Conservation (phyloP, 2,888 invertebrate species). For the Mimachlamys varia region DNA sequence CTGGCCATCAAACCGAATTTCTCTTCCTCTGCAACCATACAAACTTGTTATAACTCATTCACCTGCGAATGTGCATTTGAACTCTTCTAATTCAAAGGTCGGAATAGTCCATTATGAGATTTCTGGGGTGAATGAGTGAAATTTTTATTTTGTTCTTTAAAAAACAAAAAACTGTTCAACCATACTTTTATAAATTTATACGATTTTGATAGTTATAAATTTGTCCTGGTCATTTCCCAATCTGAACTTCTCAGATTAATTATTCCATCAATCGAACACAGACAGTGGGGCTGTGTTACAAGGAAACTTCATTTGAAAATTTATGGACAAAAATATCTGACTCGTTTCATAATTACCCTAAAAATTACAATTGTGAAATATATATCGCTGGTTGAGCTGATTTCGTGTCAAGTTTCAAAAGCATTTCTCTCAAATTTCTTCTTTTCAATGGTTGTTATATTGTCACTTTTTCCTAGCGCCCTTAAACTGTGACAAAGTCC, state of each 20-base stretch:
- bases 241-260: background rate
- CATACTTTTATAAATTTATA: background rate
- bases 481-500: background rate
- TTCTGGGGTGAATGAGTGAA: too few species aligned
- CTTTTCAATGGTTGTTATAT: background rate
- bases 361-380: background rate
- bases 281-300: background rate
- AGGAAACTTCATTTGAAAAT: background rate
- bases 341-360: background rate
- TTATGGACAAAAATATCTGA: background rate
- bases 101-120: too few species aligned
- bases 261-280: background rate
- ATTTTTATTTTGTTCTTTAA: too few species aligned
- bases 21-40: background rate
- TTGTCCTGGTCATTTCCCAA: background rate
- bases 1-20: background rate
- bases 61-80: too few species aligned
- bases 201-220: background rate
- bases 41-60: too few species aligned
- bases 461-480: background rate
- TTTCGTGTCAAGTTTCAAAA: background rate
- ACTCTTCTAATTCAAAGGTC: too few species aligned
- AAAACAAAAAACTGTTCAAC: too few species aligned
- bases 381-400: background rate
- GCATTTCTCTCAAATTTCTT: background rate